Percentiles rank a stretch among this genome's conserved stretches.
These are phyloP conservation scores for Muntiacus reevesi DNA, from an alignment of 2,113 vertebrate species.

Conservation along the genomic window DNA sequence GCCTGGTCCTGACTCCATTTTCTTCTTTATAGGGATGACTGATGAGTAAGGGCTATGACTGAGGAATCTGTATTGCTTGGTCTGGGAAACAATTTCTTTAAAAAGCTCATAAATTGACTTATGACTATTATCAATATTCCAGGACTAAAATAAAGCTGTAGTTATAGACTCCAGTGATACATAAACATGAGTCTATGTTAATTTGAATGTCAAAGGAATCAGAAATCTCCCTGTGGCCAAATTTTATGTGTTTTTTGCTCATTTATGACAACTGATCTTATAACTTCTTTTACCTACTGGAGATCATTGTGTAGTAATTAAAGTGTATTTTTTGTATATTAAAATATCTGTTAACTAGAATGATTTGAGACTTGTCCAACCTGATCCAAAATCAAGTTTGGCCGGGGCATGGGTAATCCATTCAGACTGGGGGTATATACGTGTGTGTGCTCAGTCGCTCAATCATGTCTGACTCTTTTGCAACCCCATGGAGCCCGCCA, in stretches of 20 bases:
- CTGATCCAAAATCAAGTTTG: neutral
- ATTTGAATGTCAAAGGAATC: neutral
- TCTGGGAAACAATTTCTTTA: conserved; percentile 15
- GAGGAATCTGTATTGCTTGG: neutral
- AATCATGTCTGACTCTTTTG: neutral
- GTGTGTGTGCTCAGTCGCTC: neutral
- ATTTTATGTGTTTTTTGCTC: neutral
- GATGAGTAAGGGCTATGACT: neutral
- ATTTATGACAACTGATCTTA: neutral
- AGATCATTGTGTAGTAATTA: neutral
- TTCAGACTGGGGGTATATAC: neutral
- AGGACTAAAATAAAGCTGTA: neutral
- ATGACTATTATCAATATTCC: neutral
- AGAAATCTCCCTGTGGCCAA: neutral
- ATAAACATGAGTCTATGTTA: neutral
- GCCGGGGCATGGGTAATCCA: neutral
- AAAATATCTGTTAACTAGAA: neutral
- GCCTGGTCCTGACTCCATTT: conserved; percentile 1
- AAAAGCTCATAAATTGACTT: conserved; percentile 25
- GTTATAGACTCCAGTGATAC: neutral
- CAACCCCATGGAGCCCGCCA: neutral
- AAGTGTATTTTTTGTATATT: neutral
- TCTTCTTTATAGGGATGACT: neutral
- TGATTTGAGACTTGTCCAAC: neutral
- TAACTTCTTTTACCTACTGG: neutral